A percentile compares a stretch with the other conserved stretches of the same genome.
Evolutionary conservation across 2,797 vertebrate genomes (phyloP).

Genomic region (Chelmon rostratus): DNA sequence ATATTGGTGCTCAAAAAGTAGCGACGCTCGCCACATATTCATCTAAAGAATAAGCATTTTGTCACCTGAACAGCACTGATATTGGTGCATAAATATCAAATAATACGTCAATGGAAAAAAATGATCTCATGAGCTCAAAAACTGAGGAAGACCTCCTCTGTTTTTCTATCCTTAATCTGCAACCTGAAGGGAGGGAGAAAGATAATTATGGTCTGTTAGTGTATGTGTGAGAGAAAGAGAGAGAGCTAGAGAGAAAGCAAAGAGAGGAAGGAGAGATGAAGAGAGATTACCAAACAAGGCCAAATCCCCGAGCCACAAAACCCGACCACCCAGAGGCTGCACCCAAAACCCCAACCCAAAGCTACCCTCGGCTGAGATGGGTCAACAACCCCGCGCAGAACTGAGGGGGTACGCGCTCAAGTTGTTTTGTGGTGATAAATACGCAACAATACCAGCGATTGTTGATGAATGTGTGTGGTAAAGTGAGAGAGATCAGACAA

Average conservation of each 20-base stretch:
- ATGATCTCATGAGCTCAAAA: slow-evolving; percentile 20
- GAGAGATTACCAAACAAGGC: slow-evolving; percentile 81
- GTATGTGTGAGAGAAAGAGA: slow-evolving; percentile 17
- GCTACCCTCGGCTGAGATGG: slow-evolving; percentile 40
- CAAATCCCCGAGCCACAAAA: slow-evolving; percentile 71
- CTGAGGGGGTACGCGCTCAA: slow-evolving; percentile 10
- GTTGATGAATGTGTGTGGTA: slow-evolving; percentile 72
- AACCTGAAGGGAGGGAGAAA: slow-evolving; percentile 32
- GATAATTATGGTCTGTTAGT: slow-evolving; percentile 56
- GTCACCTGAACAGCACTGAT: slow-evolving; percentile 14
- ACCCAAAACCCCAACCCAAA: slow-evolving; percentile 59
- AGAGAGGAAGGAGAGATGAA: slow-evolving; percentile 70
- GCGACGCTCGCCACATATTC: neutral
- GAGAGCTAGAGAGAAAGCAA: slow-evolving; percentile 40
- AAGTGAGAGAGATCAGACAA: slow-evolving; percentile 68
- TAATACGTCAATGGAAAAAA: slow-evolving; percentile 9
- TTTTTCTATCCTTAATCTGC: slow-evolving; percentile 43
- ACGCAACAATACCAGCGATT: slow-evolving; percentile 52
- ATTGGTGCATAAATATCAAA: slow-evolving; percentile 19
- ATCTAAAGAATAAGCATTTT: slow-evolving; percentile 7
- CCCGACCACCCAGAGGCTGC: slow-evolving; percentile 76
- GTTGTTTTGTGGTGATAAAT: slow-evolving; percentile 54
- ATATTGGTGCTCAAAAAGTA: neutral
- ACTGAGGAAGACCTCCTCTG: slow-evolving; percentile 24
- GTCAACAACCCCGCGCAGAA: slow-evolving; percentile 39